phyloP scores from a whole-genome alignment of 2,888 invertebrate species.

The Thelaira solivaga region DNA sequence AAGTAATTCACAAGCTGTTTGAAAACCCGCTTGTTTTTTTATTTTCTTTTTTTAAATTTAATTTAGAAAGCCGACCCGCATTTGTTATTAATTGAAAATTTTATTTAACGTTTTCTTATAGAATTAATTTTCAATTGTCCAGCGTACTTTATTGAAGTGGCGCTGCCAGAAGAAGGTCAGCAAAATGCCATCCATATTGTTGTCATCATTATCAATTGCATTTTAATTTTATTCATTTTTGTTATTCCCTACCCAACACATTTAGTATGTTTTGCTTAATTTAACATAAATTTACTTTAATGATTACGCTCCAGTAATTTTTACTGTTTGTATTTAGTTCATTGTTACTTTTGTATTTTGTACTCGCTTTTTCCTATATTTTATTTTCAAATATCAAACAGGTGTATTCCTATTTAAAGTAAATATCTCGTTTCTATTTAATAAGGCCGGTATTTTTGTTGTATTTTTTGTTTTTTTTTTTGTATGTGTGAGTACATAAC shows the following conservation, averaged over 20 bases:
- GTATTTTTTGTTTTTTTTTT: constrained; percentile 10
- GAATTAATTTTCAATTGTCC: neutral
- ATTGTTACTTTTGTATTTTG: constrained; percentile 29
- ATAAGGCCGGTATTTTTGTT: constrained; percentile 16
- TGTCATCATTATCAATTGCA: constrained; percentile 2
- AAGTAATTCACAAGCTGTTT: constrained; percentile 2
- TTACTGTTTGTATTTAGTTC: constrained; percentile 50
- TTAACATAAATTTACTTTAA: constrained; percentile 52
- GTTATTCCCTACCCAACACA: neutral
- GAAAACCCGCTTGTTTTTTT: constrained; percentile 21
- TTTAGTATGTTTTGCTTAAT: constrained; percentile 57
- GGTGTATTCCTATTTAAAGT: constrained; percentile 3
- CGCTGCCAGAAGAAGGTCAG: neutral
- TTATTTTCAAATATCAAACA: neutral
- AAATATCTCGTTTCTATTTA: neutral
- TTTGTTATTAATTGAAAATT: neutral
- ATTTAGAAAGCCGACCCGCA: constrained; percentile 10
- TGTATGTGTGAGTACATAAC: too few relatives aligned
- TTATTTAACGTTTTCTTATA: neutral
- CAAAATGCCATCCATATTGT: neutral
- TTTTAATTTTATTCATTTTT: neutral
- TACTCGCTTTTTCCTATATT: neutral
- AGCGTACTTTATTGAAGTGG: constrained; percentile 6
- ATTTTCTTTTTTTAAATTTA: neutral
- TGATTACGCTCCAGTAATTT: constrained; percentile 62